Conservation (phyloP, 2,888 invertebrate genomes). For the Cacoxenus indagator region DNA sequence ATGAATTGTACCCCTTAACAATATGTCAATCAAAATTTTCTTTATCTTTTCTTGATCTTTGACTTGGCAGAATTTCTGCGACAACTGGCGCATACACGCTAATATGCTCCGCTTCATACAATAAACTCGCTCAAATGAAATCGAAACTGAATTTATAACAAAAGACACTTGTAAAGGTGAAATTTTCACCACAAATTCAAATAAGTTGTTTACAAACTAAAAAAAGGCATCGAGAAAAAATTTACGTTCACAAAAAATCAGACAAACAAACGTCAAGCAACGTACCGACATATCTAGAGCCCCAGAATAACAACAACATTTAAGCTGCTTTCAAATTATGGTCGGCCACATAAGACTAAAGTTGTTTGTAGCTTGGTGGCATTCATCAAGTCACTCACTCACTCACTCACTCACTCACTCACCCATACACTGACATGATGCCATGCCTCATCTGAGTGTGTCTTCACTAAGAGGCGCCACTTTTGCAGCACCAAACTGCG, state of each 20-base stretch:
- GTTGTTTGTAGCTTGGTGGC: slow-evolving; percentile 22
- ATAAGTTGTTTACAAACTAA: slow-evolving; percentile 43
- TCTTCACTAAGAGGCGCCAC: slow-evolving; percentile 55
- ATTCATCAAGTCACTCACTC: not conserved
- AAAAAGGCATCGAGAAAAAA: not conserved
- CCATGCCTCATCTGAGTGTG: slow-evolving; percentile 35
- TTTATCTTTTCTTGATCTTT: too few relatives aligned
- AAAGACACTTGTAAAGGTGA: slow-evolving; percentile 62
- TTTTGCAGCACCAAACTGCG: slow-evolving; percentile 39
- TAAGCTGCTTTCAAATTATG: slow-evolving; percentile 55
- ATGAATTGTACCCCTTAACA: too few relatives aligned
- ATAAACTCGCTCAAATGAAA: slow-evolving; percentile 43
- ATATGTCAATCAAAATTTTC: too few relatives aligned
- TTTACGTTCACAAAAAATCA: slow-evolving; percentile 32
- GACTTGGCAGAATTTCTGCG: too few relatives aligned
- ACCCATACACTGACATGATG: not conserved
- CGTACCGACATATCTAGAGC: not conserved
- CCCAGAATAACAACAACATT: slow-evolving; percentile 46
- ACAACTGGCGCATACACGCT: not conserved
- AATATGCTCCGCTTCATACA: not conserved
- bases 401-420: not conserved
- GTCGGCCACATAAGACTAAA: not conserved
- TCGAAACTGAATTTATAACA: slow-evolving; percentile 48
- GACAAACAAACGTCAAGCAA: slow-evolving; percentile 45
- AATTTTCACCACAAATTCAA: slow-evolving; percentile 63